These are phyloP conservation scores for Eupeodes luniger DNA, from an alignment of 2,888 invertebrate genomes.

Conservation along the genomic window DNA sequence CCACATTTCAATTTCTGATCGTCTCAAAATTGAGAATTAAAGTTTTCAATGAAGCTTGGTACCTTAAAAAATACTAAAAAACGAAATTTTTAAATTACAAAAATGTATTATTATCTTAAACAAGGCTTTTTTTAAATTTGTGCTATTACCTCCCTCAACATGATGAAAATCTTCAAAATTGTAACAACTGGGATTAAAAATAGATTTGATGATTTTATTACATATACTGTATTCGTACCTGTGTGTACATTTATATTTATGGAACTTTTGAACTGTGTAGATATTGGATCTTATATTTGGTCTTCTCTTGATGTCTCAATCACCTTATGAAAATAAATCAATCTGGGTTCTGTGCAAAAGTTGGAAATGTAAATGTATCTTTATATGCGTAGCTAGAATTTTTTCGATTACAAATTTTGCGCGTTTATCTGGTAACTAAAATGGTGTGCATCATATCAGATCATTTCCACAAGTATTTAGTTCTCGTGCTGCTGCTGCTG, in stretches of 20 bases:
- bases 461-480: constrained; percentile 20
- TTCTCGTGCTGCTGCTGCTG: constrained; percentile 30
- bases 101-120: too few relatives aligned
- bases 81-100: too few relatives aligned
- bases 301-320: not conserved
- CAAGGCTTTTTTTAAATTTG: too few relatives aligned
- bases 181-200: too few relatives aligned
- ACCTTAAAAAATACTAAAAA: too few relatives aligned
- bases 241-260: not conserved
- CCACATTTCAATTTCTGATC: too few relatives aligned
- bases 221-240: too few relatives aligned
- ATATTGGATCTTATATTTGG: not conserved
- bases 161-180: too few relatives aligned
- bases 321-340: constrained; percentile 4
- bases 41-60: too few relatives aligned
- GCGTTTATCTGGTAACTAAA: constrained; percentile 4
- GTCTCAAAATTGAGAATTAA: too few relatives aligned
- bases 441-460: constrained; percentile 29
- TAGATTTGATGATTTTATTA: too few relatives aligned
- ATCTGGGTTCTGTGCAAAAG: not conserved
- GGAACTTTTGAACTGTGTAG: not conserved
- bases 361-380: not conserved
- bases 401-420: constrained; percentile 26
- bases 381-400: not conserved
- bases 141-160: too few relatives aligned